These are phyloP conservation scores for Otolemur crassicaudatus DNA, from an alignment of 2,797 vertebrate genomes.

Conservation along the genomic window DNA sequence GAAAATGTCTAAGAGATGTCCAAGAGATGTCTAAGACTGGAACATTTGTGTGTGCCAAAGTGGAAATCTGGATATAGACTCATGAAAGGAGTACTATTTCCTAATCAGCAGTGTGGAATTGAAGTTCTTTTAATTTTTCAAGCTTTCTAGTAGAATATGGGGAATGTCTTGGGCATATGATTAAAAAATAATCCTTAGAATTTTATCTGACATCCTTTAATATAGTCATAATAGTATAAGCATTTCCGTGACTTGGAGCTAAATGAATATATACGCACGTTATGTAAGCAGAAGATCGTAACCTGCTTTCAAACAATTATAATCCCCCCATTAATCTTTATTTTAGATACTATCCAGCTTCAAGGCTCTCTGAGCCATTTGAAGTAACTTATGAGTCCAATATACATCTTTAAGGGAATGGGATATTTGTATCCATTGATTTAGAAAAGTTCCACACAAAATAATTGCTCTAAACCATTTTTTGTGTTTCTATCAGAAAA, in stretches of 20 bases:
- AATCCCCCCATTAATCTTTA: neutral
- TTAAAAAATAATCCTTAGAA: constrained; percentile 25
- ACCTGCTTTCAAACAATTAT: constrained; percentile 39
- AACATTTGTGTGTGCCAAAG: neutral
- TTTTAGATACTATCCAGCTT: neutral
- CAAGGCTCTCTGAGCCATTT: neutral
- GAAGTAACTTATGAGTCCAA: constrained; percentile 16
- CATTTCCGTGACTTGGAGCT: neutral
- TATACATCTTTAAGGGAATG: neutral
- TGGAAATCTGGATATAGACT: neutral
- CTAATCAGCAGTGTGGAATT: neutral
- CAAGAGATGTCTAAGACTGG: neutral
- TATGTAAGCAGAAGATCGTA: constrained; percentile 40
- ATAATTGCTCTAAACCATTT: constrained; percentile 20
- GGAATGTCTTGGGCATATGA: neutral
- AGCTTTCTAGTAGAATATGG: neutral
- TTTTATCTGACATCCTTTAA: neutral
- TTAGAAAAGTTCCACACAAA: neutral
- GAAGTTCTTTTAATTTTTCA: neutral
- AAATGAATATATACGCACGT: constrained; percentile 21
- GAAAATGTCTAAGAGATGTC: neutral
- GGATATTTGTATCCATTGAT: neutral
- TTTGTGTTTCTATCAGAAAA: neutral
- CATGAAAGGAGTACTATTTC: neutral
- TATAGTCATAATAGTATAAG: neutral